Evolutionary conservation across 2,113 vertebrate species (phyloP).

Genomic region (Melanotaenia duboulayi): DNA sequence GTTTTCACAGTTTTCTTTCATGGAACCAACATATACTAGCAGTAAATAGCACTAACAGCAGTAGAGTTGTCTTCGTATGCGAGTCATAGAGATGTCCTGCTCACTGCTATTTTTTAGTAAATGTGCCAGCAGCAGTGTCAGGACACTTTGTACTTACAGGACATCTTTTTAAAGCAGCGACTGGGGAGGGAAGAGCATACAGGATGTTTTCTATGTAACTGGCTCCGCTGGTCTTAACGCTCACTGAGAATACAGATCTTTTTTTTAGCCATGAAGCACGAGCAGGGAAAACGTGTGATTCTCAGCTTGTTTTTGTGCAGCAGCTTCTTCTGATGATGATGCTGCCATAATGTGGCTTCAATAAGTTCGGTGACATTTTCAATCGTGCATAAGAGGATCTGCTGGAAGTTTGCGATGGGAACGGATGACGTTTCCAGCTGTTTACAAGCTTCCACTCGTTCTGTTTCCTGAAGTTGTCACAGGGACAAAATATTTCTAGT

Average conservation of each 20-base stretch:
- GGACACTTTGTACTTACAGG: constrained; percentile 21
- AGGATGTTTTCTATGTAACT: not conserved
- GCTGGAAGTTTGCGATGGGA: not conserved
- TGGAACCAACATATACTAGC: constrained; percentile 8
- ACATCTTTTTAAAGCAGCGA: constrained; percentile 13
- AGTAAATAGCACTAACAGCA: constrained; percentile 50
- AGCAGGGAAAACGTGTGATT: not conserved
- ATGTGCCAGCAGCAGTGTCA: constrained; percentile 3
- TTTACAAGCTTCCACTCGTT: constrained; percentile 14
- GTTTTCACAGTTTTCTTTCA: constrained; percentile 32
- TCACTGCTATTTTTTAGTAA: not conserved
- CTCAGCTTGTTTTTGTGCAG: not conserved
- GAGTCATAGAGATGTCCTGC: constrained; percentile 11
- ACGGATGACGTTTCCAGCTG: not conserved
- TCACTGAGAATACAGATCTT: not conserved
- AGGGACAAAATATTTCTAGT: constrained; percentile 36
- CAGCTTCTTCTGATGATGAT: not conserved
- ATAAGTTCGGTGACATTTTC: not conserved
- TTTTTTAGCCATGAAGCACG: constrained; percentile 7
- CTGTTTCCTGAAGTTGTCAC: constrained; percentile 25
- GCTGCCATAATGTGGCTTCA: constrained; percentile 31
- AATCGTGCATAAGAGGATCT: no score
- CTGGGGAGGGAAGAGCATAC: constrained; percentile 6
- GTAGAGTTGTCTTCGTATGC: constrained; percentile 22
- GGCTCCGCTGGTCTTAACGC: no score